phyloP scores from a whole-genome alignment of 1,140 invertebrate species.

The Drosophila virilis region DNA sequence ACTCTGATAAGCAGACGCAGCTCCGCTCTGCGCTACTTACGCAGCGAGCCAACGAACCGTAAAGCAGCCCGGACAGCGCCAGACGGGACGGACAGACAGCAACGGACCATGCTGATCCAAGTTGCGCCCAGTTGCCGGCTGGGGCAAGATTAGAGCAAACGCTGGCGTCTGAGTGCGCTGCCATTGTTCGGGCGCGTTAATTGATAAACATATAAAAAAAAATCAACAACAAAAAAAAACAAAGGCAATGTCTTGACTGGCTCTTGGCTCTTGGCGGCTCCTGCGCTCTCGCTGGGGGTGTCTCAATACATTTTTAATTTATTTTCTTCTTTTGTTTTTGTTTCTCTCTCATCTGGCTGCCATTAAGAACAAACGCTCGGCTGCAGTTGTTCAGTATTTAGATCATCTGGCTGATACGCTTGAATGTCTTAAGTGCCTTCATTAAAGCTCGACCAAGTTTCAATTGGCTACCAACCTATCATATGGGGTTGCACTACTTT shows the following conservation, averaged over 20 bases:
- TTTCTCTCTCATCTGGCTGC: slow-evolving; percentile 12
- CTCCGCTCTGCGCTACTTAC: slow-evolving; percentile 46
- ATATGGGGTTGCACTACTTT: not conserved
- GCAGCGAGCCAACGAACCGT: slow-evolving; percentile 72
- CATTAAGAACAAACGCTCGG: slow-evolving; percentile 41
- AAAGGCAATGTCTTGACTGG: slow-evolving; percentile 12
- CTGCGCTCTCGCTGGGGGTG: slow-evolving; percentile 7
- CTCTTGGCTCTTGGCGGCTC: not conserved
- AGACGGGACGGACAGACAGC: slow-evolving; percentile 25
- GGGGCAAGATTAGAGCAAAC: slow-evolving; percentile 59
- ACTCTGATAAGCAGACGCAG: slow-evolving; percentile 59
- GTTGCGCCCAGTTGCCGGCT: slow-evolving; percentile 23
- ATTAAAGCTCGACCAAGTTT: slow-evolving; percentile 4
- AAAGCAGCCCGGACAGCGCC: slow-evolving; percentile 50
- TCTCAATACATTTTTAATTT: slow-evolving; percentile 45
- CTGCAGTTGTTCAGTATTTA: slow-evolving; percentile 32
- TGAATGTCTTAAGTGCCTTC: slow-evolving; percentile 25
- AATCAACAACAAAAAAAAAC: slow-evolving; percentile 13
- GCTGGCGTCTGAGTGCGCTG: slow-evolving; percentile 57
- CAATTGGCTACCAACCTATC: not conserved
- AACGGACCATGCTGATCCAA: slow-evolving; percentile 15
- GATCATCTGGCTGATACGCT: slow-evolving; percentile 37
- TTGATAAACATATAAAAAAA: slow-evolving; percentile 66
- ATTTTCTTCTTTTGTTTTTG: slow-evolving; percentile 17
- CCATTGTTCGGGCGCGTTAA: slow-evolving; percentile 70